Evolutionary conservation across 1,140 invertebrate species (phyloP).

Genomic region (Leptinotarsa undecemlineata): DNA sequence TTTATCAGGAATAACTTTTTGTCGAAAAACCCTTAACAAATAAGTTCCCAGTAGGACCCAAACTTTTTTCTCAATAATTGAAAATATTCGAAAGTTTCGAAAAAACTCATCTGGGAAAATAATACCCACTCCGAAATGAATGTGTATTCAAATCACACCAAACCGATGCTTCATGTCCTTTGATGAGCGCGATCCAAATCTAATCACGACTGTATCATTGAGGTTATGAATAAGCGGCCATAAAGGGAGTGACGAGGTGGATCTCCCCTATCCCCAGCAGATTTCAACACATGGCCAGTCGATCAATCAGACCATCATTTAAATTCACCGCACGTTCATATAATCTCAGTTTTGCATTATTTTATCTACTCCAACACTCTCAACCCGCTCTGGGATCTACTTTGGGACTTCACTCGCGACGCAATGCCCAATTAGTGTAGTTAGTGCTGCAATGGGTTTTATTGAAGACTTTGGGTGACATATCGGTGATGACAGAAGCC

Average conservation of each 20-base stretch:
- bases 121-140: neutral
- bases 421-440: slow-evolving; percentile 11
- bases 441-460: neutral
- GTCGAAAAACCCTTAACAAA: too few species aligned
- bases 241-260: neutral
- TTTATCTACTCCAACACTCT: slow-evolving; percentile 48
- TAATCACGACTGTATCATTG: slow-evolving; percentile 14
- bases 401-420: neutral
- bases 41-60: too few species aligned
- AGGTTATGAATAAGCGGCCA: slow-evolving; percentile 23
- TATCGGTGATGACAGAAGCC: neutral
- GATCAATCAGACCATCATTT: slow-evolving; percentile 54
- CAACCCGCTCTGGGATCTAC: slow-evolving; percentile 32
- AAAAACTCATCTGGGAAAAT: too few species aligned
- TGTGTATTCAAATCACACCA: neutral
- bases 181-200: slow-evolving; percentile 13
- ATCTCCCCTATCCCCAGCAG: slow-evolving; percentile 27
- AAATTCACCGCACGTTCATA: slow-evolving; percentile 53
- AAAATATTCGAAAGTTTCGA: too few species aligned
- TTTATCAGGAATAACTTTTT: too few species aligned
- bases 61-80: too few species aligned
- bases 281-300: slow-evolving; percentile 42
- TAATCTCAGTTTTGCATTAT: slow-evolving; percentile 55
- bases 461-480: neutral
- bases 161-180: neutral